phyloP scores from a whole-genome alignment of 2,113 vertebrate genomes.

The Athene noctua region DNA sequence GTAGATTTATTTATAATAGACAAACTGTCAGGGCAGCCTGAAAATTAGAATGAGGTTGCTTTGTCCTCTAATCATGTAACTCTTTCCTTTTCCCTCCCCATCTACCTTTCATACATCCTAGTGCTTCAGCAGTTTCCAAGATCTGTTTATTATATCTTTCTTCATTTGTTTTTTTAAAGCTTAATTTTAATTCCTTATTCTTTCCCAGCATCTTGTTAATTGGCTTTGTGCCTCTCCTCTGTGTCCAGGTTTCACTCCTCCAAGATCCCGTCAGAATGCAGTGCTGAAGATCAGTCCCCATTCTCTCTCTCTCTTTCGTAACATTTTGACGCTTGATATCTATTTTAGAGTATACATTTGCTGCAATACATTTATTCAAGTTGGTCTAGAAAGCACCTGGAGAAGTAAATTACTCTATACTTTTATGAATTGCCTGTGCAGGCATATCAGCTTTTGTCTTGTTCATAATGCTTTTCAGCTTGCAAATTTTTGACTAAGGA shows the following conservation, averaged over 20 bases:
- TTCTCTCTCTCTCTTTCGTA: neutral
- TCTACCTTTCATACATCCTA: neutral
- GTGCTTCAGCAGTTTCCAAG: neutral
- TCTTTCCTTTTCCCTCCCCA: accelerated
- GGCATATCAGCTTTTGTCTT: neutral
- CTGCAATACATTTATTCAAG: neutral
- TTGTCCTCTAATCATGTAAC: neutral
- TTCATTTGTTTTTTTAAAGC: neutral
- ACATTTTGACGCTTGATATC: neutral
- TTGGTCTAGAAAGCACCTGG: neutral
- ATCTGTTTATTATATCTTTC: neutral
- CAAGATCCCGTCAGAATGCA: neutral
- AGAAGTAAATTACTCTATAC: neutral
- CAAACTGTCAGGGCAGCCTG: neutral
- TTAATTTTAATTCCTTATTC: neutral
- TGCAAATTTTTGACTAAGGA: neutral
- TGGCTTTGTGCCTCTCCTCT: neutral
- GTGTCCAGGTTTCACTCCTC: neutral
- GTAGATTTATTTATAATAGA: neutral
- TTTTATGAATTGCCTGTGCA: neutral
- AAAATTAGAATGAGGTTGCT: neutral
- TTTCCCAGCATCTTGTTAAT: neutral
- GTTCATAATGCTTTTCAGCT: neutral
- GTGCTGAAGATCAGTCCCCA: neutral
- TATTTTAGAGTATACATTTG: neutral